Percentiles rank a stretch among this genome's conserved stretches.
Conservation (phyloP, 2,888 invertebrate species). For the Rhagonycha lutea region DNA sequence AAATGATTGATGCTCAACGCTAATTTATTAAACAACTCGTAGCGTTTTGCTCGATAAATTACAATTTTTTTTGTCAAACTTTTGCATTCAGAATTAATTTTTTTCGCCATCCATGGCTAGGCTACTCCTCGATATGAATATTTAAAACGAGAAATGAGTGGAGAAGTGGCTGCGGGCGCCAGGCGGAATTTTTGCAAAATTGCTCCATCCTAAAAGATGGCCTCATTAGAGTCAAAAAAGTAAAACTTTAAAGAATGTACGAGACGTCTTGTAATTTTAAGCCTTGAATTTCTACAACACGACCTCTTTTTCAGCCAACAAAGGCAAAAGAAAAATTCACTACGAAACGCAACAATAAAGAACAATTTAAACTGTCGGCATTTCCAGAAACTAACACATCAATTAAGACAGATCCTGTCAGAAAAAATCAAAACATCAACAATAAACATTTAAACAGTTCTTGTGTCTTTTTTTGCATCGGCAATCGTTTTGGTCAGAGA, state of each 20-base stretch:
- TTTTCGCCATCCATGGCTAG: not conserved
- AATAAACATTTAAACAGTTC: conserved; percentile 47
- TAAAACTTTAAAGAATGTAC: not conserved
- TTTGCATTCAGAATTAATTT: not conserved
- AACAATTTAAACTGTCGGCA: conserved; percentile 48
- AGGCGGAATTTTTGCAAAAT: not conserved
- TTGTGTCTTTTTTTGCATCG: conserved; percentile 43
- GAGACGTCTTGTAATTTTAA: not conserved
- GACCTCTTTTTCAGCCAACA: conserved; percentile 28
- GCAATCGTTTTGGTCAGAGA: conserved; percentile 49
- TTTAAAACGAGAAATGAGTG: not conserved
- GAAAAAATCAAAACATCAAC: conserved; percentile 51
- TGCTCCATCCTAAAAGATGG: not conserved
- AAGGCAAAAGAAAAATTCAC: conserved; percentile 26
- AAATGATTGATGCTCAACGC: conserved; percentile 20
- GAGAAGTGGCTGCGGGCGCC: not conserved
- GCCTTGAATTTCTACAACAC: conserved; percentile 15
- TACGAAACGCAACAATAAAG: conserved; percentile 41
- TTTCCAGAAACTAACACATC: conserved; percentile 52
- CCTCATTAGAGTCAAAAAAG: not conserved
- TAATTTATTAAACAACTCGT: not conserved
- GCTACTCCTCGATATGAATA: not conserved
- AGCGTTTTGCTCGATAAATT: not conserved
- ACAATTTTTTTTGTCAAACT: conserved; percentile 1
- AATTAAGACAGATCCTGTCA: conserved; percentile 49